Conservation (phyloP, 2,113 vertebrate genomes). For the Dunckerocampus dactyliophorus region DNA sequence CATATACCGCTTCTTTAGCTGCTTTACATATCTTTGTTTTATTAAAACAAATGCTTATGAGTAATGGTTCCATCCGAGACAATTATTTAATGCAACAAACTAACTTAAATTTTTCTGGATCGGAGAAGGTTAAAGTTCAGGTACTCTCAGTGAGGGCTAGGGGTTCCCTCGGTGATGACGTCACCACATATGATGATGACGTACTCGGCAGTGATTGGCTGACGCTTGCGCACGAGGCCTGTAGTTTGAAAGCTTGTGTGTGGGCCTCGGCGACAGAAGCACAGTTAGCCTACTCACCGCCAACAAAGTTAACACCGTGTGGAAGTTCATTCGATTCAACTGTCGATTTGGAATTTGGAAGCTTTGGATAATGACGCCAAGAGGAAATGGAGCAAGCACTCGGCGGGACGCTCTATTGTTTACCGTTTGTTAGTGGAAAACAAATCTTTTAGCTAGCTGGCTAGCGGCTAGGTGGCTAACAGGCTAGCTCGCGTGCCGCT, state of each 20-base stretch:
- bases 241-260: constrained; percentile 52
- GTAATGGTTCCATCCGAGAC: no score
- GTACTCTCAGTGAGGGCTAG: constrained; percentile 13
- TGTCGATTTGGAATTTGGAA: not conserved
- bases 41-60: no score
- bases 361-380: not conserved
- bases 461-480: constrained; percentile 38
- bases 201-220: constrained; percentile 50
- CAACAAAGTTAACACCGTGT: constrained; percentile 46
- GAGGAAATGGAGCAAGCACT: not conserved
- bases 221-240: constrained; percentile 56
- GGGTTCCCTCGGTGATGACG: constrained; percentile 60
- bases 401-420: not conserved
- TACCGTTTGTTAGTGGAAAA: not conserved
- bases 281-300: constrained; percentile 39
- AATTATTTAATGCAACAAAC: no score
- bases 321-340: not conserved
- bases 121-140: not conserved
- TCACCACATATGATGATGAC: constrained; percentile 34
- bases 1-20: no score
- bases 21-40: no score
- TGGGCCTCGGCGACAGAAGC: constrained; percentile 34
- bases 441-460: constrained; percentile 39
- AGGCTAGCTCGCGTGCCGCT: constrained; percentile 51
- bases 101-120: no score